Evolutionary conservation across 2,888 invertebrate species (phyloP).

Genomic region (Euzophera pinguis): DNA sequence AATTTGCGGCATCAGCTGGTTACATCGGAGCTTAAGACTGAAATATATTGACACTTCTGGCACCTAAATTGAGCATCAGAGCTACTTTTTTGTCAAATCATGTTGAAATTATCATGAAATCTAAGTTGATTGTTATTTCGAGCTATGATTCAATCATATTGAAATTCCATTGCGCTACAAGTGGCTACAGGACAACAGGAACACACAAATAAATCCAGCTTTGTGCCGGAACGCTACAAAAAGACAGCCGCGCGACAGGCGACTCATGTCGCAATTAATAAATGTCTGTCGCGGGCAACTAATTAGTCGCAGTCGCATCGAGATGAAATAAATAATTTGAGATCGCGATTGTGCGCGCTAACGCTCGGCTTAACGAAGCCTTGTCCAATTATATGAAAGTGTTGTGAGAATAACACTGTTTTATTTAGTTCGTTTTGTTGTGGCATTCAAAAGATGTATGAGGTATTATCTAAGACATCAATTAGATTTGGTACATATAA

Average conservation of each 20-base stretch:
- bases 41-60: too few relatives aligned
- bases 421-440: not conserved
- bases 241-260: conserved; percentile 44
- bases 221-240: conserved; percentile 51
- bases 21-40: too few relatives aligned
- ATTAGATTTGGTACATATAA: not conserved
- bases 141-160: not conserved
- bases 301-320: conserved; percentile 64
- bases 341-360: conserved; percentile 36
- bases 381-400: conserved; percentile 3
- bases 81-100: too few relatives aligned
- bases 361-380: conserved; percentile 36
- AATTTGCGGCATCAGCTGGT: too few relatives aligned
- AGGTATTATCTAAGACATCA: not conserved
- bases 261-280: conserved; percentile 75
- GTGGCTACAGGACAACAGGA: not conserved
- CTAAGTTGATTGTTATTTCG: not conserved
- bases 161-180: not conserved
- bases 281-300: conserved; percentile 66
- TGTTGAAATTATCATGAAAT: not conserved
- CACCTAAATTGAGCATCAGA: too few relatives aligned
- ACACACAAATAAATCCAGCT: conserved; percentile 25
- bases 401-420: not conserved
- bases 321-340: conserved; percentile 58
- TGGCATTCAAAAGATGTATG: not conserved